Percentiles rank a stretch among this genome's conserved stretches.
Conservation (phyloP, 2,888 invertebrate species). For the Drosophila prostipennis region DNA sequence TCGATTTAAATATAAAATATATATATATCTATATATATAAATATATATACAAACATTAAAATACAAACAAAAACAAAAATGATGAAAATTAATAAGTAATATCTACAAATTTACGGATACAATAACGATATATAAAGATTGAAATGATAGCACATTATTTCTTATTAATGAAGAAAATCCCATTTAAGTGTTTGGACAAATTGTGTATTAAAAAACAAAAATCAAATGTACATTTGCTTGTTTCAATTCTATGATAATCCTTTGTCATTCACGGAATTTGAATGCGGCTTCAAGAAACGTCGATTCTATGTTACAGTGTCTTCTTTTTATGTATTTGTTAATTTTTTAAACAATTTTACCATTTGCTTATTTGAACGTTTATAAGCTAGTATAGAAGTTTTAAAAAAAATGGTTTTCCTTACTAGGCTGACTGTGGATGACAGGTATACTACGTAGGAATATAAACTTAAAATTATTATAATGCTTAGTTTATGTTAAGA, state of each 20-base stretch:
- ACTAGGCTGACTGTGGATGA: no score
- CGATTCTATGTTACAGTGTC: no score
- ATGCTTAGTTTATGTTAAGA: neutral
- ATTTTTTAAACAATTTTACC: neutral
- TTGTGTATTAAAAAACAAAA: constrained; percentile 71
- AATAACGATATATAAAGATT: constrained; percentile 63
- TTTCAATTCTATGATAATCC: constrained; percentile 42
- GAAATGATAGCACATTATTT: constrained; percentile 82
- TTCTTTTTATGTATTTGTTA: neutral
- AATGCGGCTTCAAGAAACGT: neutral
- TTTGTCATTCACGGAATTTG: neutral
- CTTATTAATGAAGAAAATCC: constrained; percentile 78
- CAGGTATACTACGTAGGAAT: no score
- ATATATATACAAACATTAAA: constrained; percentile 59
- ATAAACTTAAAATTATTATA: neutral
- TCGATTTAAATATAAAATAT: constrained; percentile 72
- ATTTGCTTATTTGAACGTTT: neutral
- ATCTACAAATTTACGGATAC: constrained; percentile 77
- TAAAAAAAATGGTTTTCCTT: neutral
- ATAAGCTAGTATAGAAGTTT: neutral
- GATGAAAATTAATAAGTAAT: constrained; percentile 63
- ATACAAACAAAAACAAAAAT: constrained; percentile 54
- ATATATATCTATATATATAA: constrained; percentile 44
- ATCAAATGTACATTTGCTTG: constrained; percentile 38
- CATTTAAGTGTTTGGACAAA: constrained; percentile 83